Evolutionary conservation across 2,113 vertebrate genomes (phyloP).

Genomic region (Nannobrachium achirus): DNA sequence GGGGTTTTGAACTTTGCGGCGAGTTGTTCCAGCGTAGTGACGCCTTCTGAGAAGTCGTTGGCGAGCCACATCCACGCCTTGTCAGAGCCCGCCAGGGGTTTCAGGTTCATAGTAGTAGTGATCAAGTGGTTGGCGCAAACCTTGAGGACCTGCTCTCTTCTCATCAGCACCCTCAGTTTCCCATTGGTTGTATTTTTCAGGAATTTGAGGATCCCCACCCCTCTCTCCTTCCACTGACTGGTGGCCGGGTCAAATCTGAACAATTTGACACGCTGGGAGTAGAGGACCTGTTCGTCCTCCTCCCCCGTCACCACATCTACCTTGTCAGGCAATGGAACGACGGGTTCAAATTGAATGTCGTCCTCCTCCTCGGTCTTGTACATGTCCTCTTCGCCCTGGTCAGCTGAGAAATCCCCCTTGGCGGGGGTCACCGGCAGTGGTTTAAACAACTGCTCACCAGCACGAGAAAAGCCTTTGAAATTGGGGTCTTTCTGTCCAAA

Average conservation of each 20-base stretch:
- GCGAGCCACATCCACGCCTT: slow-evolving; percentile 97
- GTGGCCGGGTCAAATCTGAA: slow-evolving; percentile 91
- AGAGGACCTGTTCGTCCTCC: slow-evolving; percentile 92
- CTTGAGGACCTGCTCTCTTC: slow-evolving; percentile 95
- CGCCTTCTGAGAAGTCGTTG: slow-evolving; percentile 94
- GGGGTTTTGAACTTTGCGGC: slow-evolving; percentile 95
- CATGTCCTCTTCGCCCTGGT: slow-evolving; percentile 87
- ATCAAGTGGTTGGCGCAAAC: slow-evolving; percentile 99
- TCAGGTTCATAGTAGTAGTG: slow-evolving; percentile 96
- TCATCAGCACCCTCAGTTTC: slow-evolving; percentile 92
- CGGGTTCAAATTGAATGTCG: slow-evolving; percentile 91
- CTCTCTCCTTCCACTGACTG: slow-evolving; percentile 97
- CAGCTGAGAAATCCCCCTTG: slow-evolving; percentile 73
- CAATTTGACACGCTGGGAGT: slow-evolving; percentile 92
- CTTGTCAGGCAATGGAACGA: slow-evolving; percentile 93
- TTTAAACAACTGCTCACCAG: slow-evolving; percentile 88
- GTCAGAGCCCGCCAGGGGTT: slow-evolving; percentile 93
- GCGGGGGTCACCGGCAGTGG: slow-evolving; percentile 63
- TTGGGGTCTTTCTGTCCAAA: slow-evolving; percentile 87
- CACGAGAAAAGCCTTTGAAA: slow-evolving; percentile 89
- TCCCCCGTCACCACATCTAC: slow-evolving; percentile 95
- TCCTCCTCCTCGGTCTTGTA: slow-evolving; percentile 91
- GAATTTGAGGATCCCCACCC: slow-evolving; percentile 92
- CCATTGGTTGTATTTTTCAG: slow-evolving; percentile 93
- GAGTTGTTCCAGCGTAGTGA: slow-evolving; percentile 89